Base-by-base conservation (phyloP, 2,888 invertebrate species). In the Dryocosmus kuriphilus region DNA sequence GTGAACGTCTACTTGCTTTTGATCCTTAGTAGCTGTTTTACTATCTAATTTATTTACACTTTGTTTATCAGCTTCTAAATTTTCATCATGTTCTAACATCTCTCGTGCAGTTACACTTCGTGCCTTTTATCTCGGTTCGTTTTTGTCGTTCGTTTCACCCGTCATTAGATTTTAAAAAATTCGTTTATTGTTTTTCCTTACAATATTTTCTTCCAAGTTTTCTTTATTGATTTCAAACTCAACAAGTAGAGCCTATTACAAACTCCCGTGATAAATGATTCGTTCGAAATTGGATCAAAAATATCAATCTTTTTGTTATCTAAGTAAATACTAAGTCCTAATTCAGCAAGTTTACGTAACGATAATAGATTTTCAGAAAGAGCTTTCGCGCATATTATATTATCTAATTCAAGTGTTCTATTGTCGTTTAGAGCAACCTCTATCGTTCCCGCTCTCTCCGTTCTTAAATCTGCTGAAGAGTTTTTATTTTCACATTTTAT, bases 401-500 rank as follows among this genome's bases (percentile, higher is more conserved):
- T 16, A 41, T 41, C 16, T 41, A 2, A 41, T 41, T 41, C 41
- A 41, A 41, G 4, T 41, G 41, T 41, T 41, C 16, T 41, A 1
- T 65, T 19, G 8, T 51, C 32, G 16, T 75, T 74, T 35, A 46
- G 19, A 16, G 65, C 38, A 24, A 74, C 11, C n/a, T 14, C 6
- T 24, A 78, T 41, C 9, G 24, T 62, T 0, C 80, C 80, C 60
- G 24, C 65, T 19, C 78, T 78, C 27, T 74, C 41, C 24, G 67
- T 55, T 51, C 27, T 22, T 16, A 80, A 27, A 61, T 80, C 78
- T 7, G 78, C 80, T 9, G n/a, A 61, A 0, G 24, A 32, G 46
- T 76, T 55, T 61, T 80, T 80, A 46, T 80, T 80, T 27, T 74
- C 78, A 41, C 80, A 80, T 77, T 77, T 80, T 16, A 80, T 80